Base-by-base conservation (phyloP, 2,888 invertebrate genomes). In the Pyrrhosoma nymphula region DNA sequence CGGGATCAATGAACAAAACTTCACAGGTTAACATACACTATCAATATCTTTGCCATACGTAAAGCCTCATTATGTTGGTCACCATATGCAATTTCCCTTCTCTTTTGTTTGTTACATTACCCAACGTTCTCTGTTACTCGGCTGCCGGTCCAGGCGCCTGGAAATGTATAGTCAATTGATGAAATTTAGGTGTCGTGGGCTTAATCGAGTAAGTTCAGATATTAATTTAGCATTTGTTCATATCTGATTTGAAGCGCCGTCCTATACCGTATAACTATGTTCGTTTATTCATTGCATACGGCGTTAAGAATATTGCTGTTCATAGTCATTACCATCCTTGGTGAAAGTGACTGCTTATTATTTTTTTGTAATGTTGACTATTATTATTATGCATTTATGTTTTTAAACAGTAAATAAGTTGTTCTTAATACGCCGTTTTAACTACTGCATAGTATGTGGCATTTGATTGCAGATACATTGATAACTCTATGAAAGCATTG, bases 141-240 rank as follows among this genome's bases (percentile, higher is more conserved):
- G 96, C 96, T 96, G 96, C 96, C 96, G 96, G 96, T 96, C 96
- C 96, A 96, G 96, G 96, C 96, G 96, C 96, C 96, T 96, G 95
- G 95, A 96, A 96, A 97, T 97, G 97, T 96, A 97, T 96, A 97
- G 97, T 96, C 96, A 97, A 96, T 97, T 97, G 96, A 96, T 97
- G 96, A 97, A 97, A 97, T 97, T 97, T 96, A 96, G 97, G 96
- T 97, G 96, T 96, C 96, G 96, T 96, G 96, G 96, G 96, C 96
- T 97, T 95, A 96, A 96, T 96, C 96, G 96, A 96, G 96, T 97
- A 96, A 95, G 96, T 96, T 96, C 96, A 96, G 95, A 96, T 95
- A 96, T 96, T 96, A 35, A 56, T 23, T 39, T 39, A 39, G 47
- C 82, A 56, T 82, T 93, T 30, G 82, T 55, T 56, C 47, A 91